Evolutionary conservation across 1,140 invertebrate species (phyloP).

Genomic region (Colletes gigas): DNA sequence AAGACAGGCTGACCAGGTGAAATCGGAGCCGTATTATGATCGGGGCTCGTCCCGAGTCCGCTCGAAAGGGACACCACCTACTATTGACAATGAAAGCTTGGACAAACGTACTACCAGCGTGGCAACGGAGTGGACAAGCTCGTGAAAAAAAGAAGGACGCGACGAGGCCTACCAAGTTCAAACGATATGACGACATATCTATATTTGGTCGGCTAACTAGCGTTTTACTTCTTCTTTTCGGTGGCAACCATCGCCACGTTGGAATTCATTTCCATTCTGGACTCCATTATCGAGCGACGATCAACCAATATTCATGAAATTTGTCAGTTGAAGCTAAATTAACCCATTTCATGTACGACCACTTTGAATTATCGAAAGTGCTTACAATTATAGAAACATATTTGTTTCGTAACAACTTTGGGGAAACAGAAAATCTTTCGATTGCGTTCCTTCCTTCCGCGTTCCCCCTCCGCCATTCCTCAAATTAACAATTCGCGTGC

Average conservation of each 20-base stretch:
- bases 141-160: slow-evolving; percentile 16
- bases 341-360: too few relatives aligned
- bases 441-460: not conserved
- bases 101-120: slow-evolving; percentile 44
- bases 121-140: not conserved
- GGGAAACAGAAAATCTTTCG: not conserved
- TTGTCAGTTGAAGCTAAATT: too few relatives aligned
- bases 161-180: slow-evolving; percentile 50
- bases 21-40: slow-evolving; percentile 63
- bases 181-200: slow-evolving; percentile 58
- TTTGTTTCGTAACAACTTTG: too few relatives aligned
- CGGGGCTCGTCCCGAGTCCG: slow-evolving; percentile 22
- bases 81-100: slow-evolving; percentile 60
- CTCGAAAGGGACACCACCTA: slow-evolving; percentile 40
- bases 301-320: too few relatives aligned
- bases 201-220: slow-evolving; percentile 45
- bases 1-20: slow-evolving; percentile 51
- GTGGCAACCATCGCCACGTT: not conserved
- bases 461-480: not conserved
- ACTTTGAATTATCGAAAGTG: too few relatives aligned
- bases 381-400: too few relatives aligned
- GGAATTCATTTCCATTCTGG: too few relatives aligned
- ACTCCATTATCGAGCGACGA: too few relatives aligned
- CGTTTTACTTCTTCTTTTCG: not conserved
- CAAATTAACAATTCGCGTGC: not conserved